Base-by-base conservation (phyloP, 1,140 invertebrate species). In the Drosophila tristis region DNA sequence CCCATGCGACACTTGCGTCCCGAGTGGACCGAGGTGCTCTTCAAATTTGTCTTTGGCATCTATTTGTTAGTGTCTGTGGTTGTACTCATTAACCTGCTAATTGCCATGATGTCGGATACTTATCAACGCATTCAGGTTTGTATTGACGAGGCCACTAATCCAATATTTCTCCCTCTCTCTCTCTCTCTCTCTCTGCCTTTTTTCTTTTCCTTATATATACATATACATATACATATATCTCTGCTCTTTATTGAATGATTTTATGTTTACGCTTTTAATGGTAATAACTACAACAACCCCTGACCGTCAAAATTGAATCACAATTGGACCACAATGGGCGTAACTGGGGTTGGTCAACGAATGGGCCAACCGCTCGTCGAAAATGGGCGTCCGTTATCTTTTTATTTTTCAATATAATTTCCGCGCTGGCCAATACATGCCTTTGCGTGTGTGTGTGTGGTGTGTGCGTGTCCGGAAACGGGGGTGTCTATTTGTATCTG, bases 61-160 rank as follows among this genome's bases (percentile, higher is more conserved):
- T 99, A 99, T 95, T 97, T 99, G 95, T 95, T 99, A 95, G 97
- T 99, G 91, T 98, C 98, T 72, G 96, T 99, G 80, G 97, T 99
- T 93, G 98, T 99, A 84, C 95, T 99, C 80, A 98, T 99, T 93
- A 99, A 99, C 94, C 95, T 99, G 91, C 96, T 99, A 85, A 99
- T 99, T 95, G 98, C 98, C 93, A 99, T 99, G 98, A 99, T 99
- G 98, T 98, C 97, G 91, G 98, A 99, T 94, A 99, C 98, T 79
- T 99, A 99, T 93, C 98, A 99, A 93, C 94, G 98, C 78, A 99
- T 99, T 91, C 97, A 97, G 94, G 96, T 96, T 93, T 86, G 91
- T 90, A 89, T 87, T 74, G 63, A 80, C 62, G 61, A 66, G 75
- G 55, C 71, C 72, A 92, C 89, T 91, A 90, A 92, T 82, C 66